Conservation (phyloP, 2,888 invertebrate species). For the Suillia variegata region DNA sequence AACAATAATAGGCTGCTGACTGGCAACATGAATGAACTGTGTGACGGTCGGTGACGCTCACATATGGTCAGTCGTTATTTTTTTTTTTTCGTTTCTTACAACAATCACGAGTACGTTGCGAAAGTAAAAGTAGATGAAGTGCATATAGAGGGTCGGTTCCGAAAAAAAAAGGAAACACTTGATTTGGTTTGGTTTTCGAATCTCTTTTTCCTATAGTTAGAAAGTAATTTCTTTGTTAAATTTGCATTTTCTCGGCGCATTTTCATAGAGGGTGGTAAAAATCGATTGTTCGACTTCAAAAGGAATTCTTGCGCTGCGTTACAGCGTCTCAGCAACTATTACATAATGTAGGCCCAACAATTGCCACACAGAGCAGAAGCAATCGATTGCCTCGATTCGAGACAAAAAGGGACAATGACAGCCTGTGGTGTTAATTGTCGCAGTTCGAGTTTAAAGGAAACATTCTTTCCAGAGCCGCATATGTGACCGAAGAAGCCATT, state of each 20-base stretch:
- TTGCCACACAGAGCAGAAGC: conserved; percentile 15
- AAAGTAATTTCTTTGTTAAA: background rate
- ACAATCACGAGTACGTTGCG: background rate
- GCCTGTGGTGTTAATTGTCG: conserved; percentile 37
- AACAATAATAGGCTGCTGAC: background rate
- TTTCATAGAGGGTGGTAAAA: conserved; percentile 6
- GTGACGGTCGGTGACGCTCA: background rate
- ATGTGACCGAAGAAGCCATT: background rate
- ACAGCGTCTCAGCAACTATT: conserved; percentile 32
- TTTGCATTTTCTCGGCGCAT: background rate
- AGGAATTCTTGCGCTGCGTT: background rate
- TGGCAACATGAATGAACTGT: background rate
- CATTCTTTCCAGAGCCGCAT: too few relatives aligned
- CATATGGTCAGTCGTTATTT: conserved; percentile 15
- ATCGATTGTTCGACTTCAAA: background rate
- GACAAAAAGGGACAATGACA: conserved; percentile 7
- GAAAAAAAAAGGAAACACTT: conserved; percentile 17
- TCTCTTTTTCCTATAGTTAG: background rate
- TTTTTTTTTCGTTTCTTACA: too few relatives aligned
- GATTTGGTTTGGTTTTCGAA: background rate
- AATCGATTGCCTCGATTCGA: conserved; percentile 10
- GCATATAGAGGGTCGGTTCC: conserved; percentile 3
- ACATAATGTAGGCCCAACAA: conserved; percentile 45
- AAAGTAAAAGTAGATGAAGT: background rate
- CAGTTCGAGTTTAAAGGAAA: conserved; percentile 2